These are phyloP conservation scores for Cyclargus thomasi DNA, from an alignment of 1,140 invertebrate genomes.

Conservation along the genomic window DNA sequence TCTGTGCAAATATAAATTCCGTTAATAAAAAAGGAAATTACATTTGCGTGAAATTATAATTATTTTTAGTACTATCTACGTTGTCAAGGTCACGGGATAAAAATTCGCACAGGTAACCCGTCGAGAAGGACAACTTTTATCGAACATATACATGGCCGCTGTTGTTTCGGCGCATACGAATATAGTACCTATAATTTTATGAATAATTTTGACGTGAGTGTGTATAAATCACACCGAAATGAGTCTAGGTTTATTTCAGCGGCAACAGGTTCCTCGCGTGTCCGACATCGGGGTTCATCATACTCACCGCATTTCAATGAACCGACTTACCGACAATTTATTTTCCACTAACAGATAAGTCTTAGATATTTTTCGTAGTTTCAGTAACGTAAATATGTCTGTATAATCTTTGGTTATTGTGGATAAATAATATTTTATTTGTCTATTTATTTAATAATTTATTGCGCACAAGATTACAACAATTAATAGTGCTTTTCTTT, in stretches of 20 bases:
- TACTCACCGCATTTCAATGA: conserved; percentile 58
- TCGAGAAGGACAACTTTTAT: neutral
- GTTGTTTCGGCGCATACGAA: neutral
- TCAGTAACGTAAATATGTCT: neutral
- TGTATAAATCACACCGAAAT: conserved; percentile 12
- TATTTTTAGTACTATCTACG: no score
- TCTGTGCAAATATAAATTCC: no score
- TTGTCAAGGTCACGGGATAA: no score
- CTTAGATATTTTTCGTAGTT: neutral
- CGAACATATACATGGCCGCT: neutral
- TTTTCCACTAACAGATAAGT: conserved; percentile 7
- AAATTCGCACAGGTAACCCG: no score
- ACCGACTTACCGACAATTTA: conserved; percentile 30
- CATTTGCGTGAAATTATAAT: no score
- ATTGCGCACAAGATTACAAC: no score
- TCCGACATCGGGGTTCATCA: conserved; percentile 49
- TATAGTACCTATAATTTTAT: conserved; percentile 1
- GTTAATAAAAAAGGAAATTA: no score
- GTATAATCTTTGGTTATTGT: no score
- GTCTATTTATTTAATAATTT: no score
- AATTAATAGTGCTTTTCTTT: no score
- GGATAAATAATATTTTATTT: no score
- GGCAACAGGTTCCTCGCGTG: conserved; percentile 54
- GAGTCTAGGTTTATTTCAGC: conserved; percentile 29
- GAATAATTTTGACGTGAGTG: neutral